Base-by-base conservation (phyloP, 2,113 vertebrate genomes). In the Eulacestoma nigropectus region DNA sequence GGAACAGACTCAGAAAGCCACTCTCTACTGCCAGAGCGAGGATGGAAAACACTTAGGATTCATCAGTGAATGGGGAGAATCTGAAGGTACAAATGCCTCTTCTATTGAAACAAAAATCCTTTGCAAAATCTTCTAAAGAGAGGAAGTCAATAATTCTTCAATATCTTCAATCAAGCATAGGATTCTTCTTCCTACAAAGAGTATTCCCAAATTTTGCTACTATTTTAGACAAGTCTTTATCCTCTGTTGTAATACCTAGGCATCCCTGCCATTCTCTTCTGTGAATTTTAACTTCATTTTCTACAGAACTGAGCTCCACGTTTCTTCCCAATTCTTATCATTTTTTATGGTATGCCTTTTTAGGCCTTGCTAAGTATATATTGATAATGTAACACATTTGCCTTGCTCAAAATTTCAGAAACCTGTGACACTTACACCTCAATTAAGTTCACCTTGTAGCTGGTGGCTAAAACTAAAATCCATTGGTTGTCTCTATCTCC, bases 401-500 rank as follows among this genome's bases (percentile, higher is more conserved):
- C 23, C 11, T 2, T 35, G 20, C 50, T 81, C 33, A 86, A 57
- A 74, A 78, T 81, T 68, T 74, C 44, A 35, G n/a, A 79, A 64
- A 50, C 57, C 33, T 59, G 4, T 65, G 32, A 73, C 1, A 4
- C 62, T 68, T 87, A 56, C 37, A 47, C 5, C 7, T 32, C 3
- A 1, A 8, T 37, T 52, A 88, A 49, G 2, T 72, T 79, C 32
- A 75, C 30, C 19, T 82, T 1, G 0, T 49, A 41, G 19, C 7
- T 77, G 33, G 7, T 30, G 20, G 50, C 12, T 49, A 49, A 84
- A 91, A 49, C 7, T 37, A 32, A 92, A 79, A 83, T 56, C 32
- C 4, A 19, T 60, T 53, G 0, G 0, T 39, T 0, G 0, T 13
- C 30, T 64, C 49, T 55, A 3, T 33, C 21, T 67, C 35, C 44